A percentile compares a stretch with the other conserved stretches of the same genome.
phyloP scores from a whole-genome alignment of 2,797 vertebrate species.

The Danio tinwini region DNA sequence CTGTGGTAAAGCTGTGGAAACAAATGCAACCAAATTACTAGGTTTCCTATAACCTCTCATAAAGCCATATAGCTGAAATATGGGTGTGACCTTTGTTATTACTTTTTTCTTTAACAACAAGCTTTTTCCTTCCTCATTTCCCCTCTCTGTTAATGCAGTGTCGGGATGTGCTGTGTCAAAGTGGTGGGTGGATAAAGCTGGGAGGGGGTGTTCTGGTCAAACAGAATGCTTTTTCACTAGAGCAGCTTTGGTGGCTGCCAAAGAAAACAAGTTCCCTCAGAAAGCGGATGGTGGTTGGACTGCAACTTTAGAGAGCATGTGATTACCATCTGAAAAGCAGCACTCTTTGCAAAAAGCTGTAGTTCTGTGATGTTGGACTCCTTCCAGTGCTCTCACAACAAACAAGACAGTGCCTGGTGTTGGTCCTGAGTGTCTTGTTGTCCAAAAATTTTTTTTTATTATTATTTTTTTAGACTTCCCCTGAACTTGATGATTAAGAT shows the following conservation, averaged over 20 bases:
- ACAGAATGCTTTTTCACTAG: conserved; percentile 61
- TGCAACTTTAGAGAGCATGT: conserved; percentile 71
- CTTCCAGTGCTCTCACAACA: conserved; percentile 53
- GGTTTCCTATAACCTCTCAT: conserved; percentile 36
- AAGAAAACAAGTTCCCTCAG: conserved; percentile 73
- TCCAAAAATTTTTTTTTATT: conserved; percentile 22
- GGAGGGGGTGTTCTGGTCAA: conserved; percentile 49
- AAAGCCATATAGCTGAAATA: conserved; percentile 19
- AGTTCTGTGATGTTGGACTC: conserved; percentile 47
- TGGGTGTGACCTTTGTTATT: conserved; percentile 35
- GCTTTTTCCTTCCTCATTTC: conserved; percentile 23
- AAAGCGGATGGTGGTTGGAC: conserved; percentile 62
- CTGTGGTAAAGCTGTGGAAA: conserved; percentile 34
- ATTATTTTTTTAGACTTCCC: conserved; percentile 51
- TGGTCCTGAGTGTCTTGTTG: conserved; percentile 57
- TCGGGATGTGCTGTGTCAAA: conserved; percentile 54
- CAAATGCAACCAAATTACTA: conserved; percentile 32
- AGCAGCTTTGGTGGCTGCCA: conserved; percentile 65
- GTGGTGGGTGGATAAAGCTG: conserved; percentile 52
- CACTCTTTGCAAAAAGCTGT: conserved; percentile 43
- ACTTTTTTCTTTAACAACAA: conserved; percentile 21
- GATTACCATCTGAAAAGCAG: conserved; percentile 76
- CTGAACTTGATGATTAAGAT: conserved; percentile 57
- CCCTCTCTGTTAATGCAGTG: conserved; percentile 37
- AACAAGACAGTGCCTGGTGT: conserved; percentile 47